These are phyloP conservation scores for Limnephilus rhombicus DNA, from an alignment of 2,888 invertebrate species.

Conservation along the genomic window DNA sequence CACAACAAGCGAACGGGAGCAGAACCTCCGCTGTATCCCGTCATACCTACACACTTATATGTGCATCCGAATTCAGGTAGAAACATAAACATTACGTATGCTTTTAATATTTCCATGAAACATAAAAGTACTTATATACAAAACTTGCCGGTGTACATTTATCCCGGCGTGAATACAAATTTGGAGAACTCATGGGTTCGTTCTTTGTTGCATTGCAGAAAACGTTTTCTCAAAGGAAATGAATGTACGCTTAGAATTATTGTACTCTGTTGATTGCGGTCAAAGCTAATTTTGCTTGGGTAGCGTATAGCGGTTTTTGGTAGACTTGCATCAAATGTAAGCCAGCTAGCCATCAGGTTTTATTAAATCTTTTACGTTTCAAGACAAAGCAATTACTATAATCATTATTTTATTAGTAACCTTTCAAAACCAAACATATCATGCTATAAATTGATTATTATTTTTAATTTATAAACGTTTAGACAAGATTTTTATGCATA, in stretches of 20 bases:
- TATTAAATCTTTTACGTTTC: no score
- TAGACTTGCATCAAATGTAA: neutral
- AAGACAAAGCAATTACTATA: no score
- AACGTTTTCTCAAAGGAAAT: neutral
- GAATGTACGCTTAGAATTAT: neutral
- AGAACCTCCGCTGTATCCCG: conserved; percentile 27
- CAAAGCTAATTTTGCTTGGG: neutral
- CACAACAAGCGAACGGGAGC: conserved; percentile 42
- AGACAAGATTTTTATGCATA: no score
- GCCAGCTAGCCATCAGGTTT: no score
- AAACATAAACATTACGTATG: neutral
- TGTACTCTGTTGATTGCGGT: neutral
- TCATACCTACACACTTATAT: neutral
- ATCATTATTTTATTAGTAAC: no score
- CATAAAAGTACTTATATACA: neutral
- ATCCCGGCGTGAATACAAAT: neutral
- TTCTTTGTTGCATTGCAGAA: neutral
- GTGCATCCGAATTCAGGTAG: neutral
- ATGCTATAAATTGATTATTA: no score
- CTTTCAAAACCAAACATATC: no score
- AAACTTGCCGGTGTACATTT: neutral
- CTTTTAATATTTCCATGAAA: neutral
- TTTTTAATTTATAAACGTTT: no score
- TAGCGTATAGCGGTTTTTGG: neutral
- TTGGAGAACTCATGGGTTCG: neutral